Evolutionary conservation across 2,888 invertebrate species (phyloP).

Genomic region (Rhaphigaster nebulosa): DNA sequence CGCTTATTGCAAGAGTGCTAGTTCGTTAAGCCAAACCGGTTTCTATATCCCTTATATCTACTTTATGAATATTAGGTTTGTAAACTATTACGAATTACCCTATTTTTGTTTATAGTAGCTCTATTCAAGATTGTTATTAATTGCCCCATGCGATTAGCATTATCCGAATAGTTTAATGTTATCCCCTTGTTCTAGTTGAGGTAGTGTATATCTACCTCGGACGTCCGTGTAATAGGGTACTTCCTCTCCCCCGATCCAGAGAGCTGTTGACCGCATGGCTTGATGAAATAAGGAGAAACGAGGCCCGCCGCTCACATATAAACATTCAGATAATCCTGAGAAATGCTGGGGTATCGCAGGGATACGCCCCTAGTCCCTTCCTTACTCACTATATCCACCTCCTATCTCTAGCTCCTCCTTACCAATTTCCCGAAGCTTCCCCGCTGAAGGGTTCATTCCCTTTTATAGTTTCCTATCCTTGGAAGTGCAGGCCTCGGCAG

Average conservation of each 20-base stretch:
- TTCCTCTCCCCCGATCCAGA: not conserved
- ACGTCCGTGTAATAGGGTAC: not conserved
- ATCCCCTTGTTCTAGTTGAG: not conserved
- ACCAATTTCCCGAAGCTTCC: conserved; percentile 43
- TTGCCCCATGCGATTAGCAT: not conserved
- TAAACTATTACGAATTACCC: too few relatives aligned
- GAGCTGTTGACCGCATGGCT: conserved; percentile 40
- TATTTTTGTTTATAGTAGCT: too few relatives aligned
- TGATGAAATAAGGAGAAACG: conserved; percentile 49
- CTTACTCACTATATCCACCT: conserved; percentile 49
- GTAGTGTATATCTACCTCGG: not conserved
- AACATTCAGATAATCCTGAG: conserved; percentile 50
- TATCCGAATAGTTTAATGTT: not conserved
- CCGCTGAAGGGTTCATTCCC: conserved; percentile 37
- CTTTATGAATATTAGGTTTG: too few relatives aligned
- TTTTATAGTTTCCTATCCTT: conserved; percentile 47
- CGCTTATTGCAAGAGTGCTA: too few relatives aligned
- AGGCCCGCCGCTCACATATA: conserved; percentile 25
- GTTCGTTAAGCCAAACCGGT: too few relatives aligned
- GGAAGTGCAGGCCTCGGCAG: conserved; percentile 37
- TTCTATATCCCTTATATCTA: too few relatives aligned
- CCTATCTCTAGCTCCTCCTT: conserved; percentile 47
- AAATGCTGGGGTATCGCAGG: conserved; percentile 49
- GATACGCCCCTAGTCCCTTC: conserved; percentile 33
- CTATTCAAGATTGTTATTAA: not conserved